Conservation (phyloP, 1,140 invertebrate genomes). For the Neodiprion virginianus region DNA sequence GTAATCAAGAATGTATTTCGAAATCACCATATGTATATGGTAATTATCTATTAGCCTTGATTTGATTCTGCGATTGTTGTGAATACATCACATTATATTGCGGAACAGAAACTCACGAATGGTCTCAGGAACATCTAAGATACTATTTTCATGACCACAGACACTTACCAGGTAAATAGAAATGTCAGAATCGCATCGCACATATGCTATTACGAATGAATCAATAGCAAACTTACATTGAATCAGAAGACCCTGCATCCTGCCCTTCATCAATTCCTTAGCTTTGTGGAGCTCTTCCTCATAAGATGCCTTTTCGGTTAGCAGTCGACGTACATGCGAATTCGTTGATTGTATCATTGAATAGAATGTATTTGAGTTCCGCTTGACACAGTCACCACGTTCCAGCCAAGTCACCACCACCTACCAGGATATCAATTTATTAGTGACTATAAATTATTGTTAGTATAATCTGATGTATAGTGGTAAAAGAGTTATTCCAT, state of each 20-base stretch:
- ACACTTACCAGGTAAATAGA: neutral
- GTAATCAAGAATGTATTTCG: too few species aligned
- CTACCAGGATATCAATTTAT: slow-evolving; percentile 54
- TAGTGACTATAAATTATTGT: slow-evolving; percentile 1
- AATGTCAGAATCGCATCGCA: neutral
- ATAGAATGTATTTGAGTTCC: slow-evolving; percentile 89
- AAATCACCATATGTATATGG: too few species aligned
- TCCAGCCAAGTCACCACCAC: slow-evolving; percentile 90
- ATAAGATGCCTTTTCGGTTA: slow-evolving; percentile 82
- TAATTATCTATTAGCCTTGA: neutral
- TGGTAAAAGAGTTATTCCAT: slow-evolving; percentile 11
- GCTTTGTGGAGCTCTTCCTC: slow-evolving; percentile 87
- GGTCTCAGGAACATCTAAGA: neutral
- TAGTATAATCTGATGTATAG: slow-evolving; percentile 14
- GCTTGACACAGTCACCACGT: slow-evolving; percentile 88
- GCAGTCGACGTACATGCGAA: slow-evolving; percentile 83
- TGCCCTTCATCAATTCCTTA: slow-evolving; percentile 79
- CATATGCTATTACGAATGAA: slow-evolving; percentile 25
- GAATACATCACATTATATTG: neutral
- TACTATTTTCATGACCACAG: neutral
- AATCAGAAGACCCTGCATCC: slow-evolving; percentile 79
- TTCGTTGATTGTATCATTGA: slow-evolving; percentile 94
- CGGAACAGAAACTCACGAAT: neutral
- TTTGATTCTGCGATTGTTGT: neutral
- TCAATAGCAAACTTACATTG: slow-evolving; percentile 78